Evolutionary conservation across 2,888 invertebrate species (phyloP), one percentile per base, ranked within the genome.

Genomic region (Mellilla xanthometata): DNA sequence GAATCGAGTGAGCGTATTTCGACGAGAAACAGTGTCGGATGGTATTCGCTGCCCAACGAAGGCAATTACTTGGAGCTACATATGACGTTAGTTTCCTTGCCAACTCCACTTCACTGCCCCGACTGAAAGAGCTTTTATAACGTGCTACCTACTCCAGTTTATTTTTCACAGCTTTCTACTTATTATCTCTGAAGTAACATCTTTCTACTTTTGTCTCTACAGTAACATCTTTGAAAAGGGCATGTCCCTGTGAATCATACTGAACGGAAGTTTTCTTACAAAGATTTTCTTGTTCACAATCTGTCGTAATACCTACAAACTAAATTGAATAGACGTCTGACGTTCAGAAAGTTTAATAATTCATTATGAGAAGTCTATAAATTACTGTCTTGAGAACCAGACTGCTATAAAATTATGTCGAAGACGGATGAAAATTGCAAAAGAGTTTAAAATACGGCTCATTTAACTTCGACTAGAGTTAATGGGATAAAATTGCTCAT

Each of bases 11-110:
- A 29, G 31, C 47, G 49, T 27, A 42, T 44, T 55, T 41, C 36
- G 52, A 48, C 51, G 50, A 40, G 56, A 22, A 36, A 19, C 45
- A 41, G 49, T 45, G 52, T 39, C 19, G 12, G 22, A 11, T 6
- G 26, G 10, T 36, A 55, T 58, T 65, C 63, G 60, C 66, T 69
- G 71, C 56, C 72, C 73, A 73, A 72, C 72, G 71, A 72, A 68
- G 72, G 75, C 79, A 81, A 83, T 84, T 82, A 81, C 76, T 54
- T 68, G 10, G 6, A 28, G 12, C 28, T 36, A 65, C 79, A 81
- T 68, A 74, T 73, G 79, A 70, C 69, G 72, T 65, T 68, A 60
- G 27, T 19, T 27, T 12, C 15, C 15, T 19, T 35, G 13, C 15
- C 27, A 15, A 35, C 19, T 35, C 15, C 13, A 26, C 9, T 34